These are phyloP conservation scores for Seladonia tumulorum DNA, from an alignment of 2,888 invertebrate genomes.

Conservation along the genomic window DNA sequence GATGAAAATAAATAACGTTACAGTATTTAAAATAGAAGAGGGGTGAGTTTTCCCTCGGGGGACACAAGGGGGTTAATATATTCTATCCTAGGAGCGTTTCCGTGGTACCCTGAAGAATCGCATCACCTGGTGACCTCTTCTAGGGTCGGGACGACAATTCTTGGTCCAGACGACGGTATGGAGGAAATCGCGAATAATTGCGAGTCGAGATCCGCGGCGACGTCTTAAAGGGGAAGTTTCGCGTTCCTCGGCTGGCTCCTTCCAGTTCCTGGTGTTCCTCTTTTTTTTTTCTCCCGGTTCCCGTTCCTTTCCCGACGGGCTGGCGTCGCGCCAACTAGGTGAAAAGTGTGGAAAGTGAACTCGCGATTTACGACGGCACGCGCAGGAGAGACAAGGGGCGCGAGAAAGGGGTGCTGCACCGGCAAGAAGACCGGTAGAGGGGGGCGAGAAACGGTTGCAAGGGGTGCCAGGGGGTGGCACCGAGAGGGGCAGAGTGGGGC, in stretches of 20 bases:
- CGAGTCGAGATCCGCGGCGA: slow-evolving; percentile 37
- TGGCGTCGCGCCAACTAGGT: slow-evolving; percentile 83
- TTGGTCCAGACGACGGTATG: neutral
- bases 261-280: slow-evolving; percentile 50
- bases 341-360: slow-evolving; percentile 84
- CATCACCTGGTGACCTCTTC: neutral
- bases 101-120: neutral
- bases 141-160: slow-evolving; percentile 9
- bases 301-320: slow-evolving; percentile 61
- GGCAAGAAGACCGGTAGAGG: neutral
- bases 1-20: neutral
- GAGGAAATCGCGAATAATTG: slow-evolving; percentile 56
- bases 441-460: slow-evolving; percentile 33
- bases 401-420: slow-evolving; percentile 44
- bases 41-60: neutral
- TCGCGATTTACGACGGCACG: slow-evolving; percentile 79
- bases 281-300: slow-evolving; percentile 44
- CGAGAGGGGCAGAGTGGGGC: slow-evolving; percentile 25
- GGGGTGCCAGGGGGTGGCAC: slow-evolving; percentile 17
- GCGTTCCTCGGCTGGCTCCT: slow-evolving; percentile 71
- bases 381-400: slow-evolving; percentile 51
- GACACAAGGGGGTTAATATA: neutral
- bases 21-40: neutral
- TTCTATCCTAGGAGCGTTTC: neutral
- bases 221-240: slow-evolving; percentile 81